phyloP scores from a whole-genome alignment of 2,888 invertebrate genomes.

The Synergus gifuensis region DNA sequence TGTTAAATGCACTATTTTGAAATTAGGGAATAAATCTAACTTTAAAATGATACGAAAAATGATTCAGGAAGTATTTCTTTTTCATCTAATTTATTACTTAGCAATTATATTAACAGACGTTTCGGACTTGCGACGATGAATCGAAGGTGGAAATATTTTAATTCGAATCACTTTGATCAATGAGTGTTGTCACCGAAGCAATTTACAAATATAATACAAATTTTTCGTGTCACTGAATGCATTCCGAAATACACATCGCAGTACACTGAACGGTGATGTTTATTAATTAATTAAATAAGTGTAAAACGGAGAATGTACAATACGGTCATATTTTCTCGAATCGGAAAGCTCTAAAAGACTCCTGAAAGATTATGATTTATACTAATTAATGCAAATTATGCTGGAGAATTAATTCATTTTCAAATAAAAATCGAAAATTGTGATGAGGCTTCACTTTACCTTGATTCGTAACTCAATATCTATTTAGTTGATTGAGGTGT shows the following conservation, averaged over 20 bases:
- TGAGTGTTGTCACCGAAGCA: conserved; percentile 9
- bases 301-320: conserved; percentile 39
- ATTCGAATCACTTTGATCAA: conserved; percentile 4
- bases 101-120: conserved; percentile 27
- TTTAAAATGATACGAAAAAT: not conserved
- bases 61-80: not conserved
- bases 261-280: conserved; percentile 26
- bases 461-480: conserved; percentile 29
- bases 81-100: conserved; percentile 37
- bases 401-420: not conserved
- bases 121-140: conserved; percentile 28
- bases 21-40: not conserved
- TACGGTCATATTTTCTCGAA: conserved; percentile 27
- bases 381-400: conserved; percentile 14
- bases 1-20: not conserved
- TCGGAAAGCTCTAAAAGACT: conserved; percentile 6
- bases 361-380: conserved; percentile 23
- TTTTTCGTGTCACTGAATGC: conserved; percentile 17
- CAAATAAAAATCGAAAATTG: not conserved
- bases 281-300: conserved; percentile 5
- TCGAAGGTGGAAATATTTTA: not conserved
- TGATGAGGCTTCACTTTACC: conserved; percentile 27
- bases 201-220: conserved; percentile 41
- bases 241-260: not conserved
- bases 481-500: not conserved